Conservation (phyloP, 2,888 invertebrate genomes). For the Timema cristinae region DNA sequence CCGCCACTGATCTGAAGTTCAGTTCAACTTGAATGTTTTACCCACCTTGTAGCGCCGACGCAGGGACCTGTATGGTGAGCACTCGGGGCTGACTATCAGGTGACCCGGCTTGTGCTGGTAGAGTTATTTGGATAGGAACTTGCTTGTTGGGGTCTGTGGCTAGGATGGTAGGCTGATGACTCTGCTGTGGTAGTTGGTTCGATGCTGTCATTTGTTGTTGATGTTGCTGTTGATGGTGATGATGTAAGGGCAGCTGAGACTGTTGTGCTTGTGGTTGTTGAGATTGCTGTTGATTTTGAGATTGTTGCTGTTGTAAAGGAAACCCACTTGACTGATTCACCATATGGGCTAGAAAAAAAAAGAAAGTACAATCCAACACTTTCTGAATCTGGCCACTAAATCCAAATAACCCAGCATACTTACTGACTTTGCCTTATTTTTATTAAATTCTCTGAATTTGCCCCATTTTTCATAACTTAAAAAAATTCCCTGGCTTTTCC, state of each 20-base stretch:
- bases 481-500: no score
- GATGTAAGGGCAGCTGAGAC: constrained; percentile 33
- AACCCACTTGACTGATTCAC: constrained; percentile 36
- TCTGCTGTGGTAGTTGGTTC: constrained; percentile 42
- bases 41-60: constrained; percentile 69
- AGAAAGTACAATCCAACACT: no score
- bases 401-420: no score
- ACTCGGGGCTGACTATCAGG: constrained; percentile 66
- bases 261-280: constrained; percentile 34
- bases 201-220: constrained; percentile 43
- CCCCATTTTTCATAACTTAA: no score
- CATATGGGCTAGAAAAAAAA: constrained; percentile 1
- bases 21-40: no score
- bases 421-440: no score
- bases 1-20: no score
- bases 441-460: no score
- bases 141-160: constrained; percentile 37
- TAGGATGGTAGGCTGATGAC: constrained; percentile 22
- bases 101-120: constrained; percentile 74
- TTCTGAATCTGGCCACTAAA: no score
- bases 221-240: constrained; percentile 37
- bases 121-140: constrained; percentile 62
- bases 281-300: constrained; percentile 37
- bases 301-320: constrained; percentile 35
- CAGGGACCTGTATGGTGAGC: constrained; percentile 87